phyloP scores from a whole-genome alignment of 2,888 invertebrate species.

The Orthonychiurus folsomi region DNA sequence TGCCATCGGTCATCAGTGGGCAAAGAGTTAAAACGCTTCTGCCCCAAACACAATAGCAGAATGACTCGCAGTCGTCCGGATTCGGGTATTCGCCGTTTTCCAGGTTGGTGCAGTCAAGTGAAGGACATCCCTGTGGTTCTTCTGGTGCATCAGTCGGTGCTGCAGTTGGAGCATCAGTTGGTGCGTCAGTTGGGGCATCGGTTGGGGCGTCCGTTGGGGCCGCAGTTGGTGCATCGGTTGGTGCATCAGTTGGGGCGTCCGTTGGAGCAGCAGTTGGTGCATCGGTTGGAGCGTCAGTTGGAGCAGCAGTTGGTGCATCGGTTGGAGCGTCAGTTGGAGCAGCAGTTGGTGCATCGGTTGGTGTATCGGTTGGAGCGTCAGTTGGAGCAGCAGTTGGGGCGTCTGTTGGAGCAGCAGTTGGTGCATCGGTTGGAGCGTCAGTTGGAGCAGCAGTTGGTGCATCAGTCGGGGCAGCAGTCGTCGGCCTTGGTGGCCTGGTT shows the following conservation, averaged over 20 bases:
- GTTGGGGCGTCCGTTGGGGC: constrained; percentile 6
- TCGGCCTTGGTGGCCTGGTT: background rate
- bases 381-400: constrained; percentile 2
- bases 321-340: constrained; percentile 7
- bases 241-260: background rate
- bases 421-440: constrained; percentile 3
- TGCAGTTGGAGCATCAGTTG: constrained; percentile 3
- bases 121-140: too few species aligned
- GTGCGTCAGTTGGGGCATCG: constrained; percentile 2
- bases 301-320: background rate
- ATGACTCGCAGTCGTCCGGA: background rate
- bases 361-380: background rate
- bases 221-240: background rate
- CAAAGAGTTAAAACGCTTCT: too few species aligned
- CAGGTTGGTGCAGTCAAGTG: background rate
- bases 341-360: constrained; percentile 5
- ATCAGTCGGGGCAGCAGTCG: background rate
- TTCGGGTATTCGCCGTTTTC: background rate
- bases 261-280: constrained; percentile 7
- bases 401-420: background rate
- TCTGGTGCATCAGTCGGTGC: background rate
- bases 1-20: too few species aligned
- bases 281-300: constrained; percentile 8
- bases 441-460: background rate
- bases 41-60: too few species aligned